Evolutionary conservation across 2,797 vertebrate genomes (phyloP).

Genomic region (Lacerta bilineata): DNA sequence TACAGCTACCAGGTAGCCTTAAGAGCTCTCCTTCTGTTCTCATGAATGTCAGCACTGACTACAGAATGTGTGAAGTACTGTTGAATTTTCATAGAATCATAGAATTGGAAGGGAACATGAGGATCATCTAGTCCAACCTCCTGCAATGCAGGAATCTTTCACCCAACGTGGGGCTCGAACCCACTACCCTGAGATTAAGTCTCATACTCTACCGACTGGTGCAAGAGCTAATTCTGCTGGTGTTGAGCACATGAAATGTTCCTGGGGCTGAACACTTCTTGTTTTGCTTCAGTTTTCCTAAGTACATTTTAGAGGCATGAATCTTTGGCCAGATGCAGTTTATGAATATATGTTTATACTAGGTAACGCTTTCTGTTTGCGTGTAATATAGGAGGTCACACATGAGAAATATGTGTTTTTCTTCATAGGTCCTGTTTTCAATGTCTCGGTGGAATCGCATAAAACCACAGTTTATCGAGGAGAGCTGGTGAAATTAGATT

Average conservation of each 20-base stretch:
- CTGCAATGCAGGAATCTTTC: no score
- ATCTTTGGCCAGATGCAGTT: neutral
- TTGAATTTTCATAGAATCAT: neutral
- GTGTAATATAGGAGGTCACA: neutral
- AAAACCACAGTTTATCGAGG: constrained; percentile 85
- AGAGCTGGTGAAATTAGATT: constrained; percentile 90
- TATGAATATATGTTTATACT: neutral
- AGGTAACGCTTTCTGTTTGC: neutral
- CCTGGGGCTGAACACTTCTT: neutral
- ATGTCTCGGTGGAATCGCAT: constrained; percentile 87
- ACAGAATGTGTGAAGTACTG: neutral
- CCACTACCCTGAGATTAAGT: no score
- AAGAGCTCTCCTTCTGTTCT: neutral
- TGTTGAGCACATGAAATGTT: neutral
- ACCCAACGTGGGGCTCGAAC: no score
- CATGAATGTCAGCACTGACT: neutral
- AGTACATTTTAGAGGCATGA: neutral
- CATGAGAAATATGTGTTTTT: neutral
- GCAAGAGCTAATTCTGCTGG: neutral
- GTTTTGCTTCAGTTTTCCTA: neutral
- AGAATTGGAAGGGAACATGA: no score
- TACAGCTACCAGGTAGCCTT: neutral
- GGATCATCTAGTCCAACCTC: no score
- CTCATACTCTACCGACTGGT: no score
- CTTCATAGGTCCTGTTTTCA: constrained; percentile 86